These are phyloP conservation scores for Andrena cerasifolii DNA, from an alignment of 1,140 invertebrate genomes.

Conservation along the genomic window DNA sequence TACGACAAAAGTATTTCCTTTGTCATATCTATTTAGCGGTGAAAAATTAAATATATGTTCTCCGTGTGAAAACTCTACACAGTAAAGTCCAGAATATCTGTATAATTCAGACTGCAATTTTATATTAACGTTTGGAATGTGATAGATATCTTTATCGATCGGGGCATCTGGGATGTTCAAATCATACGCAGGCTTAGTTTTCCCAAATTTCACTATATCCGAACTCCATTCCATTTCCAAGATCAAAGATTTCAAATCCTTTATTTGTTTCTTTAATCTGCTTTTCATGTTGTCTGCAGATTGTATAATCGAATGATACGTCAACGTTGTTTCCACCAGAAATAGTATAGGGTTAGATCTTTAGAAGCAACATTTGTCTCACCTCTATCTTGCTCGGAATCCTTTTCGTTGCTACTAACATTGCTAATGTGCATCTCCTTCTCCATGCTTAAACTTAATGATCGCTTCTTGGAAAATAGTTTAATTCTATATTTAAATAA, in stretches of 20 bases:
- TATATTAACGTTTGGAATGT: slow-evolving; percentile 28
- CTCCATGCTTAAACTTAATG: slow-evolving; percentile 26
- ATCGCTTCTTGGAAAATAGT: neutral
- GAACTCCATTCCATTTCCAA: slow-evolving; percentile 42
- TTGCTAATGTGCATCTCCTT: neutral
- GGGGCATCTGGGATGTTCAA: neutral
- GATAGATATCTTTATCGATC: neutral
- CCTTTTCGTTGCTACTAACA: neutral
- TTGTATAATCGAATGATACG: slow-evolving; percentile 39
- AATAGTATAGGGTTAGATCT: slow-evolving; percentile 32
- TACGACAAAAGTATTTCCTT: slow-evolving; percentile 32
- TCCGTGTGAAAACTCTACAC: slow-evolving; percentile 32
- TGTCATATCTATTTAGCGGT: neutral
- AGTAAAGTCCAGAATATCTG: slow-evolving; percentile 59
- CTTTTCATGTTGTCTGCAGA: slow-evolving; percentile 38
- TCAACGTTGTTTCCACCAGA: neutral
- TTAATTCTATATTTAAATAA: neutral
- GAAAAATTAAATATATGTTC: slow-evolving; percentile 62
- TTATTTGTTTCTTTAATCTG: slow-evolving; percentile 54
- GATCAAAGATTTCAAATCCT: slow-evolving; percentile 48
- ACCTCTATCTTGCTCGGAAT: neutral
- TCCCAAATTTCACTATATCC: slow-evolving; percentile 18
- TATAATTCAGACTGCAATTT: slow-evolving; percentile 53
- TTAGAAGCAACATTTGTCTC: neutral
- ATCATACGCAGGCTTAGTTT: slow-evolving; percentile 11